Percentiles rank a stretch among this genome's conserved stretches.
Evolutionary conservation across 2,797 vertebrate species (phyloP).

Genomic region (Sternotherus odoratus): DNA sequence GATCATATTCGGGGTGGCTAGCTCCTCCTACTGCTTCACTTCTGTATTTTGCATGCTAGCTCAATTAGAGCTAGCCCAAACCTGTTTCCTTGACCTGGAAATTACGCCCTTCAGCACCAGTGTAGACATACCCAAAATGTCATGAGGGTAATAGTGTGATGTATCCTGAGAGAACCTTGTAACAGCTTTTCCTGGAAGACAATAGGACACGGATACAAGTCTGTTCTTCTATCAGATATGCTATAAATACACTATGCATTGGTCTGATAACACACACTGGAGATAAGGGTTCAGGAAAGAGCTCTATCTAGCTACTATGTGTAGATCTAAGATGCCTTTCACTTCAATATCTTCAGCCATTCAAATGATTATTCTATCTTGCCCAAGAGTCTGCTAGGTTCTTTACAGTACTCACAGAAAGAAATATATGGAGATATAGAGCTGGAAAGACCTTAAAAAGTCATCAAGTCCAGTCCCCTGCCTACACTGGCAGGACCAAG

Average conservation of each 20-base stretch:
- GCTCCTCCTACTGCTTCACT: too few relatives aligned
- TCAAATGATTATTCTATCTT: rapidly evolving
- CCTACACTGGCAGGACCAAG: too few relatives aligned
- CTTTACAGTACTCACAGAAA: background rate
- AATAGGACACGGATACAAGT: background rate
- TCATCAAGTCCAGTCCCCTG: too few relatives aligned
- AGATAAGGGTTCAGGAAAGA: background rate
- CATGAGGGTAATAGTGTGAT: background rate
- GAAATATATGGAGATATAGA: too few relatives aligned
- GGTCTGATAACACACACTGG: background rate
- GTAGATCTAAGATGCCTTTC: background rate
- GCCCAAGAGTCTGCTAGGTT: rapidly evolving
- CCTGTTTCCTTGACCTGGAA: too few relatives aligned
- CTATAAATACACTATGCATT: background rate
- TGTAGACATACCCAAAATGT: rapidly evolving
- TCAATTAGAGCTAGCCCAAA: too few relatives aligned
- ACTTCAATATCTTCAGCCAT: background rate
- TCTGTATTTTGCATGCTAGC: too few relatives aligned
- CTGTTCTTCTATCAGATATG: rapidly evolving
- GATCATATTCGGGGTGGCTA: too few relatives aligned
- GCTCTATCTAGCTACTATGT: background rate
- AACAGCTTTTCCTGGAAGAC: background rate
- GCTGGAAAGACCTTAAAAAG: too few relatives aligned
- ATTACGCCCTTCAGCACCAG: too few relatives aligned
- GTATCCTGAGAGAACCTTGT: background rate